These are phyloP conservation scores for Emydocephalus ijimae DNA, from an alignment of 2,113 vertebrate genomes.

Conservation along the genomic window DNA sequence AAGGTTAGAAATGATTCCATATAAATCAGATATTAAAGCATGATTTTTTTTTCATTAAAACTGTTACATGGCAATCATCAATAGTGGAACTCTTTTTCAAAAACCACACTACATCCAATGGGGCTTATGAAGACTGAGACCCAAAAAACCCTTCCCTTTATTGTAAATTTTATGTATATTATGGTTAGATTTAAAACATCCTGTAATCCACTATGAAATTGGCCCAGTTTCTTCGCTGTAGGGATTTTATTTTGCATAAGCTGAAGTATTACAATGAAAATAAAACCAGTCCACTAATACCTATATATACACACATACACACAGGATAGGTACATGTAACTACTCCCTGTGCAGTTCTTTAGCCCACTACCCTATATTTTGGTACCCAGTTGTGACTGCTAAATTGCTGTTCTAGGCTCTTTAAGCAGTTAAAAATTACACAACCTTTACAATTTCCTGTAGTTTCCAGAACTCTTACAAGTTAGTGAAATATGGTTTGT, in stretches of 20 bases:
- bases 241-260: background rate
- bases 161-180: background rate
- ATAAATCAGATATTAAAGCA: background rate
- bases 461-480: background rate
- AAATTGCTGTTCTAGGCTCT: background rate
- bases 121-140: background rate
- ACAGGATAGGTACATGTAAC: background rate
- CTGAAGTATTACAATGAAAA: background rate
- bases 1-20: background rate
- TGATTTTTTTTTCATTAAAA: background rate
- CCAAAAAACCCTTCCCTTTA: background rate
- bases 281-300: background rate
- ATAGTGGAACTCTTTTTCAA: background rate
- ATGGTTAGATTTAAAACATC: background rate
- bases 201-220: background rate
- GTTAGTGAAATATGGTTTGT: background rate
- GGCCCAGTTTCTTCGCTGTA: background rate
- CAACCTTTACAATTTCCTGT: background rate
- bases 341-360: background rate
- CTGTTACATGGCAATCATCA: background rate
- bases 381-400: background rate
- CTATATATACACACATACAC: too few relatives aligned
- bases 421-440: background rate
- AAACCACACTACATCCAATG: background rate
- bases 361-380: background rate